Evolutionary conservation across 2,113 vertebrate species (phyloP).

Genomic region (Peromyscus maniculatus): DNA sequence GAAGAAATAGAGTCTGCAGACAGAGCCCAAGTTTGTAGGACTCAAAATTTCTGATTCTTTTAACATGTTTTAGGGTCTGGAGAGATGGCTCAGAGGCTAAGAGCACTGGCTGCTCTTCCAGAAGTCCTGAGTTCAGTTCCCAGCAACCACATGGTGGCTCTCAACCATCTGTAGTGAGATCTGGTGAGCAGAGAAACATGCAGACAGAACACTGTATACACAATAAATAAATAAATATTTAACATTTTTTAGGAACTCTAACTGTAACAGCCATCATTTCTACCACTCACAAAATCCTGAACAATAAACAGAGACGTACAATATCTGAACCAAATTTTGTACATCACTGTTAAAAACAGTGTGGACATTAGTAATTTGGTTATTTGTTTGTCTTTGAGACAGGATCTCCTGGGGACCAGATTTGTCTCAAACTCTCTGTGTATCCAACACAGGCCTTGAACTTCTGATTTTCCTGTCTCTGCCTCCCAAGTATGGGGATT

Average conservation of each 20-base stretch:
- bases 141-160: too few species aligned
- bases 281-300: background rate
- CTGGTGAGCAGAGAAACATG: too few species aligned
- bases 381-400: background rate
- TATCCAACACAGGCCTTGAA: background rate
- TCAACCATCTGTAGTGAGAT: too few species aligned
- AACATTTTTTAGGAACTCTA: background rate
- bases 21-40: background rate
- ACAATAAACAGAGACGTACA: background rate
- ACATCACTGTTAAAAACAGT: background rate
- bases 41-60: conserved; percentile 51
- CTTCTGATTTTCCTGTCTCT: background rate
- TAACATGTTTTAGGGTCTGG: background rate
- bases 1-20: background rate
- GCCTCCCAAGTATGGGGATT: background rate
- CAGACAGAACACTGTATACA: too few species aligned
- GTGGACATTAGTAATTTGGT: background rate
- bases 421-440: background rate
- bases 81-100: too few species aligned
- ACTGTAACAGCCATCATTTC: conserved; percentile 3
- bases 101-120: too few species aligned
- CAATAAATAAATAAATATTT: too few species aligned
- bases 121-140: too few species aligned
- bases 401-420: too few species aligned
- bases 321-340: conserved; percentile 9